Evolutionary conservation across 2,888 invertebrate species (phyloP).

Genomic region (Strigamia transsilvanica): DNA sequence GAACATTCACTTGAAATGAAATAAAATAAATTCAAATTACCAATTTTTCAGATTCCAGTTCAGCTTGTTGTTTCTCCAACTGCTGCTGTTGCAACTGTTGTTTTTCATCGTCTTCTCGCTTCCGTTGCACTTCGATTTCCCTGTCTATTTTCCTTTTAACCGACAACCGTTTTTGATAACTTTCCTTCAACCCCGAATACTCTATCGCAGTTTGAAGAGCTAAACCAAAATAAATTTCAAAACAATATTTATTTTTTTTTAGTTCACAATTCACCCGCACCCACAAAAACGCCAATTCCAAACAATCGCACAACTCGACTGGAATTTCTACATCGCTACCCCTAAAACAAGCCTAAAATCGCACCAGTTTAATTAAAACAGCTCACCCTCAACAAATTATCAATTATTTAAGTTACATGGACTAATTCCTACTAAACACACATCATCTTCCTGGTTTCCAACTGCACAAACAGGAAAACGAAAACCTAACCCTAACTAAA

Average conservation of each 20-base stretch:
- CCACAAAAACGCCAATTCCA: too few relatives aligned
- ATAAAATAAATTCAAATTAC: constrained; percentile 62
- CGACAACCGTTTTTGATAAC: constrained; percentile 74
- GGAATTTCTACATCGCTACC: background rate
- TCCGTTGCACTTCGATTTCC: constrained; percentile 66
- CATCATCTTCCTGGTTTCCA: background rate
- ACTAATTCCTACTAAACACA: background rate
- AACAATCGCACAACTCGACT: background rate
- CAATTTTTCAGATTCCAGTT: constrained; percentile 73
- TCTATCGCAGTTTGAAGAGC: constrained; percentile 76
- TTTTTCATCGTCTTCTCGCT: constrained; percentile 69
- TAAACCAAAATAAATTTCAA: background rate
- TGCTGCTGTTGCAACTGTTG: constrained; percentile 68
- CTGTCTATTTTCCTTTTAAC: constrained; percentile 68
- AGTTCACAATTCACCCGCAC: too few relatives aligned
- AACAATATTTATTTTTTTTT: background rate
- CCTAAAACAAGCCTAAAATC: too few relatives aligned
- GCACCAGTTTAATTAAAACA: background rate
- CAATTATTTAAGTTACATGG: background rate
- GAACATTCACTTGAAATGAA: too few relatives aligned
- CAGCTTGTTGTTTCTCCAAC: constrained; percentile 69
- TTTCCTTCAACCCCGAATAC: constrained; percentile 74
- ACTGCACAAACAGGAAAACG: background rate
- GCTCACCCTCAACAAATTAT: background rate
- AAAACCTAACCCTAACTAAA: background rate